Percentiles rank a stretch among this genome's conserved stretches.
Evolutionary conservation across 2,888 invertebrate species (phyloP).

Genomic region (Melanargia galathea): DNA sequence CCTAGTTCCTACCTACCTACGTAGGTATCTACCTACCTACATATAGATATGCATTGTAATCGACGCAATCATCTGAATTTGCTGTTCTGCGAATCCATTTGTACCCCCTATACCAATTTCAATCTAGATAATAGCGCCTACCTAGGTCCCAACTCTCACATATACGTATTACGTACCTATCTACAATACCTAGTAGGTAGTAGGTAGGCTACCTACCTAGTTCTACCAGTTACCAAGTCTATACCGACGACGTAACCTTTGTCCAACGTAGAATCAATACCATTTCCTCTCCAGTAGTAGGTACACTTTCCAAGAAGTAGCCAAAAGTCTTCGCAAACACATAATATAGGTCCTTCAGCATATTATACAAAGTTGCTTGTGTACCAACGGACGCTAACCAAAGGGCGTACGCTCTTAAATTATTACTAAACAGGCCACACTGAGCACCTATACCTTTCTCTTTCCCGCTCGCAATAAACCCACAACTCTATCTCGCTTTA

Average conservation of each 20-base stretch:
- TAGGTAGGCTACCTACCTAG: not conserved
- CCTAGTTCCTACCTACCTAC: too few species aligned
- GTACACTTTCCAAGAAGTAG: slow-evolving; percentile 18
- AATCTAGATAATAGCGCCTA: not conserved
- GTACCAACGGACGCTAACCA: slow-evolving; percentile 49
- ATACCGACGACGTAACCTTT: not conserved
- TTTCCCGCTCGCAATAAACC: slow-evolving; percentile 38
- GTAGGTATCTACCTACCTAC: not conserved
- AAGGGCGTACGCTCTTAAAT: slow-evolving; percentile 76
- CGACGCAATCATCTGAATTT: too few species aligned
- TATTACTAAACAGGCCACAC: slow-evolving; percentile 72
- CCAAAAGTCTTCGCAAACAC: slow-evolving; percentile 26
- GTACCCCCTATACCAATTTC: not conserved
- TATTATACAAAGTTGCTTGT: slow-evolving; percentile 36
- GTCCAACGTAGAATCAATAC: slow-evolving; percentile 26
- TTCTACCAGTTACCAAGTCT: not conserved
- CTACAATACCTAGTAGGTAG: not conserved
- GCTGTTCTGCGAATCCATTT: not conserved
- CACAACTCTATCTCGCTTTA: slow-evolving; percentile 50
- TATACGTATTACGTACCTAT: too few species aligned
- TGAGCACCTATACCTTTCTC: slow-evolving; percentile 63
- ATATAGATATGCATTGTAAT: not conserved
- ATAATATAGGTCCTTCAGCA: slow-evolving; percentile 25
- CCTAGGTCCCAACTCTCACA: not conserved
- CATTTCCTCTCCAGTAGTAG: not conserved